These are phyloP conservation scores for Gulo gulo DNA, from an alignment of 2,113 vertebrate genomes.

Conservation along the genomic window DNA sequence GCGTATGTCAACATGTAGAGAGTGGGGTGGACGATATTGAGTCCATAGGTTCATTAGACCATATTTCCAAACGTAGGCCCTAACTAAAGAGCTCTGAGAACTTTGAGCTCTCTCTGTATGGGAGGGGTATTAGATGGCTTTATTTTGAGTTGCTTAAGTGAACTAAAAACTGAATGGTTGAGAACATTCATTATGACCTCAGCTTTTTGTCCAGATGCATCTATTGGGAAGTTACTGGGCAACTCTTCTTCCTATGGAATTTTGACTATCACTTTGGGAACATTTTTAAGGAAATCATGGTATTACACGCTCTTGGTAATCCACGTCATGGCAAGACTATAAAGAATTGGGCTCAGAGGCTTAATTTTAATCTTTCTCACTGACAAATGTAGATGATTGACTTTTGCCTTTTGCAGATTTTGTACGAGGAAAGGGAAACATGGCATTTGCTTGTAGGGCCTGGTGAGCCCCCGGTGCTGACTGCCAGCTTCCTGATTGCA, in stretches of 20 bases:
- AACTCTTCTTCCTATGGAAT: not conserved
- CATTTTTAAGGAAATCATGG: not conserved
- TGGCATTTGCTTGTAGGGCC: conserved; percentile 53
- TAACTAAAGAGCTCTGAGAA: not conserved
- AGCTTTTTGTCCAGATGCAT: conserved; percentile 6
- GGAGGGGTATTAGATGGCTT: not conserved
- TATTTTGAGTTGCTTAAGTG: conserved; percentile 29
- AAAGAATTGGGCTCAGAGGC: not conserved
- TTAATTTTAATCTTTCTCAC: conserved; percentile 50
- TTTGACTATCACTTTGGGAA: not conserved
- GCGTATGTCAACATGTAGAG: not conserved
- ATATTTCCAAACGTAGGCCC: not conserved
- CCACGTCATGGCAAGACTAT: not conserved
- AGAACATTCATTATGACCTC: not conserved
- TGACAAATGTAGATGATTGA: not conserved
- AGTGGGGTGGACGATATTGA: not conserved
- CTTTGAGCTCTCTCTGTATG: not conserved
- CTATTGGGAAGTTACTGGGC: not conserved
- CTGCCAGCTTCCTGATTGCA: conserved; percentile 69
- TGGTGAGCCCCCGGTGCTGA: not conserved
- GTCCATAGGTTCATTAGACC: not conserved
- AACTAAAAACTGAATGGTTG: not conserved
- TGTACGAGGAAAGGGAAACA: conserved; percentile 54
- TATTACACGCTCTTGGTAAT: not conserved
- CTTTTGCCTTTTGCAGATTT: conserved; percentile 55